Evolutionary conservation across 1,140 invertebrate genomes (phyloP).

Genomic region (Lineus longissimus): DNA sequence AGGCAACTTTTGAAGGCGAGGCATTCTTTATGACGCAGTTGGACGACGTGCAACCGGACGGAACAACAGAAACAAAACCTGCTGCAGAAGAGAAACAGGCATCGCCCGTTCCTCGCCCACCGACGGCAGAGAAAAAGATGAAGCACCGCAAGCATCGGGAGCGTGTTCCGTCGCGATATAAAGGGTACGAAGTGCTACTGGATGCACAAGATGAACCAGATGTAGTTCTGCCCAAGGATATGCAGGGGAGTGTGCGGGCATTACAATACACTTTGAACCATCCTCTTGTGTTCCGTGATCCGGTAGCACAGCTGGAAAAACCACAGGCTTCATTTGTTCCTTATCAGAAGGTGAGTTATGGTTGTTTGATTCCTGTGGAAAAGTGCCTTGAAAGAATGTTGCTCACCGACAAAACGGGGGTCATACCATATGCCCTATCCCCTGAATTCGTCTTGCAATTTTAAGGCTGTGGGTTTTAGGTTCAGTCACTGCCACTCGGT

Average conservation of each 20-base stretch:
- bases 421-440: too few relatives aligned
- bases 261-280: slow-evolving; percentile 38
- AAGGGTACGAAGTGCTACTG: slow-evolving; percentile 43
- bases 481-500: background rate
- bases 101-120: background rate
- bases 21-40: slow-evolving; percentile 52
- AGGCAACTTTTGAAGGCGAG: slow-evolving; percentile 19
- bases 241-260: slow-evolving; percentile 39
- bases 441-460: background rate
- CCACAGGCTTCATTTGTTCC: slow-evolving; percentile 16
- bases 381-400: too few relatives aligned
- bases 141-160: background rate
- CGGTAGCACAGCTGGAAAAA: slow-evolving; percentile 31
- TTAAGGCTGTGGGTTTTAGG: background rate
- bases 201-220: slow-evolving; percentile 31
- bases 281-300: slow-evolving; percentile 38
- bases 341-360: background rate
- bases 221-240: slow-evolving; percentile 35
- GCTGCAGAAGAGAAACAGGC: background rate
- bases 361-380: too few relatives aligned
- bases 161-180: slow-evolving; percentile 16
- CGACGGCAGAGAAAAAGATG: background rate
- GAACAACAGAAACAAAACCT: background rate
- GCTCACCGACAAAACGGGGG: too few relatives aligned
- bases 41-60: background rate